A percentile compares a stretch with the other conserved stretches of the same genome.
phyloP scores from a whole-genome alignment of 1,140 invertebrate genomes.

The Chironomus tepperi region DNA sequence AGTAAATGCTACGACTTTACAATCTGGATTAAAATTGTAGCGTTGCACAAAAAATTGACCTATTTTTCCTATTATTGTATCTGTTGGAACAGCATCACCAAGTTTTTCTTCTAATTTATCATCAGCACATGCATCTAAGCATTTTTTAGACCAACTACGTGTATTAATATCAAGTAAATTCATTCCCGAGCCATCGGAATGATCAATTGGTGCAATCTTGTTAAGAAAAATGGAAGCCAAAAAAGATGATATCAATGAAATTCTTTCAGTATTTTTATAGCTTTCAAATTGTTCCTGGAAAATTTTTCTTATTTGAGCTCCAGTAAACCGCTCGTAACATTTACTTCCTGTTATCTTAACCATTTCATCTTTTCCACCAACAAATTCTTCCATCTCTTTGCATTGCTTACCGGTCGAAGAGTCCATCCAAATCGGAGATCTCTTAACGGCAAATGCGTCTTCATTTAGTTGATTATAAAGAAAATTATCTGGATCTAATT shows the following conservation, averaged over 20 bases:
- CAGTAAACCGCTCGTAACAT: constrained; percentile 91
- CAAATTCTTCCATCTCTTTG: constrained; percentile 60
- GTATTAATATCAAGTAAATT: constrained; percentile 81
- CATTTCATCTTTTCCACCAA: constrained; percentile 74
- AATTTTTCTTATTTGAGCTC: constrained; percentile 86
- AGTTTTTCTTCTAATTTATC: constrained; percentile 59
- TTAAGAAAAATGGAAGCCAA: constrained; percentile 82
- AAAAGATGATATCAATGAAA: constrained; percentile 91
- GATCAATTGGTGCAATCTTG: constrained; percentile 81
- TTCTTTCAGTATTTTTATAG: constrained; percentile 78
- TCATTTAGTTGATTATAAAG: constrained; percentile 71
- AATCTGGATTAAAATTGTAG: constrained; percentile 73
- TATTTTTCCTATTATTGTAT: constrained; percentile 60
- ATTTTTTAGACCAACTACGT: constrained; percentile 66
- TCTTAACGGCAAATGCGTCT: constrained; percentile 61
- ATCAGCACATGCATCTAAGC: constrained; percentile 66
- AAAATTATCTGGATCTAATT: constrained; percentile 63
- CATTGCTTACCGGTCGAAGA: constrained; percentile 79
- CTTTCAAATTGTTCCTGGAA: constrained; percentile 58
- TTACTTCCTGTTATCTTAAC: constrained; percentile 82
- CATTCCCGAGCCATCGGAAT: constrained; percentile 92
- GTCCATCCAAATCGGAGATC: constrained; percentile 97
- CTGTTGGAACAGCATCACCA: constrained; percentile 60
- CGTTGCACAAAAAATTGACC: constrained; percentile 71
- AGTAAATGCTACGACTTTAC: constrained; percentile 79